phyloP scores from a whole-genome alignment of 2,113 vertebrate species.

The Opisthocomus hoazin region DNA sequence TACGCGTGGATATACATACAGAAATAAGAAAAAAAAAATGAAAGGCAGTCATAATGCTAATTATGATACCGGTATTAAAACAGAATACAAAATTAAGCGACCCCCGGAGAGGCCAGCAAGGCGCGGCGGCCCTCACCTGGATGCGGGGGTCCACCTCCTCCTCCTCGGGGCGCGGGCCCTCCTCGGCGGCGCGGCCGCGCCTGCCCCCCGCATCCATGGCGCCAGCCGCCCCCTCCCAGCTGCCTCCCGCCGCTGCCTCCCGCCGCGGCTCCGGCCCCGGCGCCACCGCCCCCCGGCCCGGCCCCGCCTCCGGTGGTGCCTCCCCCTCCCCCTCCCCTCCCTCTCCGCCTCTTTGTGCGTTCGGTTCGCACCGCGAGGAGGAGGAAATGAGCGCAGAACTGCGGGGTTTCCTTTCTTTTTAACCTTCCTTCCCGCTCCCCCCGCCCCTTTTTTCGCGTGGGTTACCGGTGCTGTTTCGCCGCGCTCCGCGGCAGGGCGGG shows the following conservation, averaged over 20 bases:
- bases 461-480: fast-evolving
- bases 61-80: fast-evolving
- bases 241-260: background rate
- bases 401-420: background rate
- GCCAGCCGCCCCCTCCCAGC: background rate
- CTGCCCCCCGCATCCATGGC: conserved; percentile 66
- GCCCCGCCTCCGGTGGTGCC: background rate
- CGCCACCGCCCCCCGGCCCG: background rate
- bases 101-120: background rate
- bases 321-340: background rate
- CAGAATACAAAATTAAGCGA: fast-evolving
- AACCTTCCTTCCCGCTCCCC: no score
- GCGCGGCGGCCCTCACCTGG: conserved; percentile 73
- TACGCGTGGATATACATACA: background rate
- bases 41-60: background rate
- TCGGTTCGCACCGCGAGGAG: background rate
- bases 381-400: background rate
- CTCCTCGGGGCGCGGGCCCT: conserved; percentile 30
- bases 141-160: conserved; percentile 91
- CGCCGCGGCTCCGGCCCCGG: background rate
- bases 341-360: background rate
- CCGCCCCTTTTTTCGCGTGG: background rate
- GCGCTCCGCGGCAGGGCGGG: background rate
- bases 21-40: background rate
- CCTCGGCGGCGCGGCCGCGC: conserved; percentile 49